These are phyloP conservation scores for Digitonthophagus gazella DNA, from an alignment of 2,888 invertebrate genomes.

Conservation along the genomic window DNA sequence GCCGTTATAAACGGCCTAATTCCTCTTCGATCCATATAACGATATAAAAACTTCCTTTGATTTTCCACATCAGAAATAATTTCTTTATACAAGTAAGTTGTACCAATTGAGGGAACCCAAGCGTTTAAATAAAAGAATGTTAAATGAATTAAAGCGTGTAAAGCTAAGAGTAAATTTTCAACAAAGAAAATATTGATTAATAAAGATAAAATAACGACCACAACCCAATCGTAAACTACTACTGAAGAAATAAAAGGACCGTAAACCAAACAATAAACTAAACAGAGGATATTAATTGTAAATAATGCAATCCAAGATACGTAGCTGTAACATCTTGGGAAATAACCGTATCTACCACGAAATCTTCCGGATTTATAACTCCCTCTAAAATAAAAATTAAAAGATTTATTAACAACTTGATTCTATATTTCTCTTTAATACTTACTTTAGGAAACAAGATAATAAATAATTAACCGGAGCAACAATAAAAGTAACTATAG, in stretches of 20 bases:
- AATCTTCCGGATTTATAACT: slow-evolving; percentile 7
- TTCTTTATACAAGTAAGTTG: not conserved
- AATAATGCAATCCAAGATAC: not conserved
- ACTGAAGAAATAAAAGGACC: slow-evolving; percentile 4
- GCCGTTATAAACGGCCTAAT: not conserved
- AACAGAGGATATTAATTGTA: not conserved
- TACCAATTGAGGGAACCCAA: not conserved
- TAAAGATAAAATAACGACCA: slow-evolving; percentile 1
- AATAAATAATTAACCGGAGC: slow-evolving; percentile 8
- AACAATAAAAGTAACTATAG: slow-evolving; percentile 1
- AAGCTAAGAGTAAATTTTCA: not conserved
- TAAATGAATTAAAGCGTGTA: not conserved
- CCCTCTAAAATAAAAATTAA: not conserved
- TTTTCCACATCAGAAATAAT: slow-evolving; percentile 4
- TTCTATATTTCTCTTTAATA: not conserved
- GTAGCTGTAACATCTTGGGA: not conserved
- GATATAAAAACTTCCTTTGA: not conserved
- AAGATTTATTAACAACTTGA: no score
- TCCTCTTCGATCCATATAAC: not conserved
- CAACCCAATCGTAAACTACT: slow-evolving; percentile 6
- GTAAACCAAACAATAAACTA: not conserved
- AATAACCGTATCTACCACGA: slow-evolving; percentile 7
- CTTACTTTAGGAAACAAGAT: not conserved
- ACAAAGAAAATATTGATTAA: not conserved
- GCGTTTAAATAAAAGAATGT: not conserved